Base-by-base conservation (phyloP, 2,113 vertebrate species). In the Ophthalmolycus amberensis region DNA sequence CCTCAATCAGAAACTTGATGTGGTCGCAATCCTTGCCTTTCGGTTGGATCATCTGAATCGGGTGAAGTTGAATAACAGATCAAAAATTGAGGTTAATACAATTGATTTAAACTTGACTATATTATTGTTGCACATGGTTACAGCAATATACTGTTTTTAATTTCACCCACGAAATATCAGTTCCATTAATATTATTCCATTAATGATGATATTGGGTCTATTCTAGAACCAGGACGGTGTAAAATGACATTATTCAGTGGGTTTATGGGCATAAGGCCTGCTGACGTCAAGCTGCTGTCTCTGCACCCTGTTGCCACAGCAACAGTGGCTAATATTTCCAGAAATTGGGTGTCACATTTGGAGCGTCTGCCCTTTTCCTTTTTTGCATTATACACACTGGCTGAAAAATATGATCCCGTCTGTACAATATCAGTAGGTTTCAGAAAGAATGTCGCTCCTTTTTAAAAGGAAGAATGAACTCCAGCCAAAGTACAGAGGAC, bases 1-100 rank as follows among this genome's bases (percentile, higher is more conserved):
- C 98, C 93, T 99, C 98, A 67, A 99, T 99, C 93, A 99, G 95
- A 93, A 99, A 99, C 84, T 99, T 99, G 87, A 98, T 99, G 86
- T 99, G 98, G 79, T 99, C 98, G 83, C 97, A 99, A 71, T 99
- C 98, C 83, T 98, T 97, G 77, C 95, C 98, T 95, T 98, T 98
- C 40, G 96, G 97, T 82, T 99, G 97, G 94, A 99, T 96, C 89
- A 99, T 97, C 98, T 99, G 86, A 62, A 77, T 22, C 5, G 56
- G 0, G 46, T 46, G 5, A 32, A 75, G 22, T 50, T 15, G 58
- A 69, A 65, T 15, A 44, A 44, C 25, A 16, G 9, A 70, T 32
- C 15, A 1, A 77, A 72, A 65, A 74, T 38, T 27, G 6, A 69
- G 25, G 7, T 59, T 42, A 22, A 9, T 42, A 69, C 40, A 42